Evolutionary conservation across 2,888 invertebrate species (phyloP).

Genomic region (Meandrusa payeni): DNA sequence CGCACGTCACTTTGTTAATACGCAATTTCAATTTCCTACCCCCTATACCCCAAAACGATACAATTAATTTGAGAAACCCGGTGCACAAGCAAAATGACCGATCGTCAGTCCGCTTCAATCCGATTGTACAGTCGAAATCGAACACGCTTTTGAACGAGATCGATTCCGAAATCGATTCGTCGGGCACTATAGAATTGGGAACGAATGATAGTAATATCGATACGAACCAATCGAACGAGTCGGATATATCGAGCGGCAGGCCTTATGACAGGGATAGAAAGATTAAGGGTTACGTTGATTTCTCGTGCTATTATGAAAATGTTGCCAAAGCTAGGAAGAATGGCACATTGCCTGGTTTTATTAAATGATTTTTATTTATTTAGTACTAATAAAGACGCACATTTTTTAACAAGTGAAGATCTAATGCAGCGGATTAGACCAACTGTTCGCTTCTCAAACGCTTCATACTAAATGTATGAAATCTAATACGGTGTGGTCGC

Average conservation of each 20-base stretch:
- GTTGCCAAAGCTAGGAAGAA: constrained; percentile 84
- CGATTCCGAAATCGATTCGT: constrained; percentile 63
- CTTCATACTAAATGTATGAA: too few species aligned
- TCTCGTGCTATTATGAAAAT: constrained; percentile 88
- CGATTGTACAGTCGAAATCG: constrained; percentile 79
- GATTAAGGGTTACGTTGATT: constrained; percentile 92
- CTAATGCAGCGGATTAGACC: too few species aligned
- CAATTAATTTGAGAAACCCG: constrained; percentile 15
- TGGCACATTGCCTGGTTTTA: constrained; percentile 84
- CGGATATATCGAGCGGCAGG: constrained; percentile 61
- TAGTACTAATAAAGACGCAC: too few species aligned
- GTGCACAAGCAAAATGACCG: constrained; percentile 31
- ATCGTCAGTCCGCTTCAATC: constrained; percentile 81
- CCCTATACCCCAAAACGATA: constrained; percentile 73
- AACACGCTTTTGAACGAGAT: constrained; percentile 65
- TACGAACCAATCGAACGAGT: constrained; percentile 64
- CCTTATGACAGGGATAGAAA: constrained; percentile 83
- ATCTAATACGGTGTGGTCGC: too few species aligned
- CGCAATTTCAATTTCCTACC: constrained; percentile 92
- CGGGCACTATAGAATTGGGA: constrained; percentile 49
- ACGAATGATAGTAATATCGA: constrained; percentile 57
- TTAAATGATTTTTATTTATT: constrained; percentile 51
- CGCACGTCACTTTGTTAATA: constrained; percentile 92
- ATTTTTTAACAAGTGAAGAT: too few species aligned
- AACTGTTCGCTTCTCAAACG: too few species aligned